Evolutionary conservation across 1,140 invertebrate genomes (phyloP).

Genomic region (Drosophila rhopaloa): DNA sequence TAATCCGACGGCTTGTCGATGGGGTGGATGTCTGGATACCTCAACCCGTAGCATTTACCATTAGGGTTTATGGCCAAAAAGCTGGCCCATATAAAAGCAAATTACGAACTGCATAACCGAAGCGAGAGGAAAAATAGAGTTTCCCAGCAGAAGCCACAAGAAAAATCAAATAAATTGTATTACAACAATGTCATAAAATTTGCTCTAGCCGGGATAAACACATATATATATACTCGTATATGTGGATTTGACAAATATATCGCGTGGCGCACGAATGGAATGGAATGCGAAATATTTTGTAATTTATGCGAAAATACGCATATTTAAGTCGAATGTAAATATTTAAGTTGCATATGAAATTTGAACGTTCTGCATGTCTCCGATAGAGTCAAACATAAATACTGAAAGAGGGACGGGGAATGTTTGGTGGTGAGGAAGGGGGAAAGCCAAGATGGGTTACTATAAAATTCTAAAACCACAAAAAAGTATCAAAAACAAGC

Average conservation of each 20-base stretch:
- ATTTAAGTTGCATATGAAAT: slow-evolving; percentile 79
- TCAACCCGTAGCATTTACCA: slow-evolving; percentile 42
- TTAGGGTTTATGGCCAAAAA: slow-evolving; percentile 72
- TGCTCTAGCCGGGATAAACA: slow-evolving; percentile 17
- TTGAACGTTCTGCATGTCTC: slow-evolving; percentile 68
- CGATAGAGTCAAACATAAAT: slow-evolving; percentile 56
- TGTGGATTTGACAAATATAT: slow-evolving; percentile 53
- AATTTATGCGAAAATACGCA: slow-evolving; percentile 77
- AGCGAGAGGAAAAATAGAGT: slow-evolving; percentile 16
- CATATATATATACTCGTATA: slow-evolving; percentile 10
- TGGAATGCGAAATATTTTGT: slow-evolving; percentile 65
- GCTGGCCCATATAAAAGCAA: slow-evolving; percentile 61
- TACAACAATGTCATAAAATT: slow-evolving; percentile 77
- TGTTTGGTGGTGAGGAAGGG: background rate
- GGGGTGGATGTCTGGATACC: slow-evolving; percentile 13
- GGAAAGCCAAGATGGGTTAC: slow-evolving; percentile 11
- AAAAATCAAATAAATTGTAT: slow-evolving; percentile 78
- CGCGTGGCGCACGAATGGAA: slow-evolving; percentile 58
- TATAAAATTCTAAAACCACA: slow-evolving; percentile 77
- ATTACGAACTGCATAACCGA: slow-evolving; percentile 49
- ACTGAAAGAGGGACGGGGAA: slow-evolving; percentile 5
- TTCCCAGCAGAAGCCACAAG: slow-evolving; percentile 57
- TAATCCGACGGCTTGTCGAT: slow-evolving; percentile 17
- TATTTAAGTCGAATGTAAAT: slow-evolving; percentile 80
- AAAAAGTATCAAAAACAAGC: slow-evolving; percentile 52